Evolutionary conservation across 2,888 invertebrate species (phyloP).

Genomic region (Caenorhabditis zanzibari): DNA sequence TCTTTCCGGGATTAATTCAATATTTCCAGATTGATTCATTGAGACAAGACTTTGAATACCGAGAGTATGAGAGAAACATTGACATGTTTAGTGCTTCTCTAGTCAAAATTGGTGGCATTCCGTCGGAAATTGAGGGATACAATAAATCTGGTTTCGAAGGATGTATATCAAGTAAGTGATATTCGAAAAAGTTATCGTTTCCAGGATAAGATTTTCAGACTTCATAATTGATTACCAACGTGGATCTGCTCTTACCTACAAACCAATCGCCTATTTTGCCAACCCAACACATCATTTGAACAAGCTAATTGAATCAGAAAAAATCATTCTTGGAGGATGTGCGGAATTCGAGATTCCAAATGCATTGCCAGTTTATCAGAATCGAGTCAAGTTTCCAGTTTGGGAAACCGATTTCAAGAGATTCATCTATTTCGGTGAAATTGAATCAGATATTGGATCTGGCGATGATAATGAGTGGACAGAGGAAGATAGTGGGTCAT

Average conservation of each 20-base stretch:
- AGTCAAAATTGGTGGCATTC: slow-evolving; percentile 56
- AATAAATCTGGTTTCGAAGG: slow-evolving; percentile 65
- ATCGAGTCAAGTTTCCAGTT: slow-evolving; percentile 69
- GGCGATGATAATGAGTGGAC: slow-evolving; percentile 35
- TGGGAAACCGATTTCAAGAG: slow-evolving; percentile 74
- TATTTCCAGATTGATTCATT: slow-evolving; percentile 64
- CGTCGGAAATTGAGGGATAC: slow-evolving; percentile 54
- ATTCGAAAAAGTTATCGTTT: too few relatives aligned
- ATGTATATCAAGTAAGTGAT: slow-evolving; percentile 73
- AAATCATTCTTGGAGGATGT: slow-evolving; percentile 42
- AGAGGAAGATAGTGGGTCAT: slow-evolving; percentile 41
- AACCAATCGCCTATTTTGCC: slow-evolving; percentile 61
- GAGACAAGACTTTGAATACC: slow-evolving; percentile 63
- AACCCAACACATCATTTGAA: slow-evolving; percentile 43
- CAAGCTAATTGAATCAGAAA: slow-evolving; percentile 1
- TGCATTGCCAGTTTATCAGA: slow-evolving; percentile 58
- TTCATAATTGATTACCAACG: slow-evolving; percentile 74
- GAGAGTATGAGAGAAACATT: slow-evolving; percentile 40
- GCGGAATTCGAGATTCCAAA: slow-evolving; percentile 67
- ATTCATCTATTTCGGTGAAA: slow-evolving; percentile 56
- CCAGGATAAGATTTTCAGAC: slow-evolving; percentile 52
- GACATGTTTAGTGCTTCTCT: slow-evolving; percentile 64
- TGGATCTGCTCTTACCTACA: slow-evolving; percentile 53
- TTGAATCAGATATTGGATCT: slow-evolving; percentile 14
- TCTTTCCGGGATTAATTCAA: background rate